Evolutionary conservation across 2,797 vertebrate genomes (phyloP), one percentile per base, ranked within the genome.

Genomic region (Hypotaenidia philippensis): DNA sequence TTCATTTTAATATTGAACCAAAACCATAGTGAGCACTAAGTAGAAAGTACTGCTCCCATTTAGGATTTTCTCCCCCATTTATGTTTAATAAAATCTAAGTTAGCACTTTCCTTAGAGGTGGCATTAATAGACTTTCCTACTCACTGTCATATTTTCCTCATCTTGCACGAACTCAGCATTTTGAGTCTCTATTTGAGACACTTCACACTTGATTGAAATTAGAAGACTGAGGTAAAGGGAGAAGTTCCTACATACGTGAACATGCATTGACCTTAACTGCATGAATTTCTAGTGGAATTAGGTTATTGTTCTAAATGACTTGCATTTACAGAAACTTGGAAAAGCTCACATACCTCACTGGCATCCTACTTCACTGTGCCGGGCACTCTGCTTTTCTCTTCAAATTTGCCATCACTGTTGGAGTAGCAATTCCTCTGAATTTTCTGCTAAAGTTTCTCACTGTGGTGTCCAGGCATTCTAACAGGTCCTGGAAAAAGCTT

Each of bases 391-490:
- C 13, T 50, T 87, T 84, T 72, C 41, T 47, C 41, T 50, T 72
- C 65, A 76, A 87, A 76, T 59, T 23, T 63, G 21, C 13, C 11
- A 19, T 74, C 32, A 41, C 11, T 74, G 29, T 40, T 32, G 60
- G 38, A 71, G 6, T 40, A 44, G 3, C 8, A 22, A 2, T 36
- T 61, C 4, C 16, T 72, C 64, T 69, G 55, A 83, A 16, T 70
- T 72, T 22, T 76, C 38, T 64, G 41, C 29, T 52, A 7, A 72
- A 60, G 7, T 82, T 85, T 63, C 18, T 49, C 44, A 80, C 61
- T 0, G 0, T 45, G 17, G 18, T 64, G 5, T 53, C 8, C 16
- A 34, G 11, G 2, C 8, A 11, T 14, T 72, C 34, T 36, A 49
- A 77, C 13, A 56, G n/a, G 20, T 18, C 11, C 13, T 7, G 1